Base-by-base conservation (phyloP, 2,113 vertebrate genomes). In the Capreolus pygargus region DNA sequence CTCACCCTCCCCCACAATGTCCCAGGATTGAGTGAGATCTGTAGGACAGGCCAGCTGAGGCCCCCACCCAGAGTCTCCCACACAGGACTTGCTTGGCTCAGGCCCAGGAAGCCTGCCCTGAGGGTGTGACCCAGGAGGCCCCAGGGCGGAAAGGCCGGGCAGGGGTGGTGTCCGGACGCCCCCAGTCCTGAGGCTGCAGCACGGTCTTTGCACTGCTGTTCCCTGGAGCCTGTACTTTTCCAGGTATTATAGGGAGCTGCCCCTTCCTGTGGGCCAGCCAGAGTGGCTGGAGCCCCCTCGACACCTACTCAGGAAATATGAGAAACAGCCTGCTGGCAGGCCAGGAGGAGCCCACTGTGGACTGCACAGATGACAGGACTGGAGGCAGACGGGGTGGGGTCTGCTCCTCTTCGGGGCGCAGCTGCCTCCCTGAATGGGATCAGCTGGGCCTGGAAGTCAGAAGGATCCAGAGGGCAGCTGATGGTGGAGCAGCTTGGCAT, bases 341-440 rank as follows among this genome's bases (percentile, higher is more conserved):
- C 83, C 13, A 28, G 55, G 60, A 16, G 30, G 52, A 55, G 67
- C 58, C 60, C 39, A 10, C 21, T 25, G 0, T 8, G 58, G 50
- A 14, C 74, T 57, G 60, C 52, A 28, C 36, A 43, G 15, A 55
- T 2, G 14, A 60, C 30, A 50, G 25, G 55, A 55, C 43, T 12
- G 13, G 85, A 43, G 19, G 47, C 14, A 4, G 25, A 45, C 0
- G 0, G 55, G 67, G 25, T 16, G n/a, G 13, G 21, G 7, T 50
- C 58, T 85, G 60, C 28, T 67, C 30, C 74, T 50, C 19, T 14
- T 9, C 7, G 14, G 67, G 23, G 5, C 27, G 25, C 6, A 15
- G n/a, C 58, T 36, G 54, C 52, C 7, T 86, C 64, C 6, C 43
- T 27, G 8, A 61, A 13, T 3, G 6, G 25, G 25, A 58, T n/a